Evolutionary conservation across 1,140 invertebrate species (phyloP), one percentile per base, ranked within the genome.

Genomic region (Papilio polyxenes): DNA sequence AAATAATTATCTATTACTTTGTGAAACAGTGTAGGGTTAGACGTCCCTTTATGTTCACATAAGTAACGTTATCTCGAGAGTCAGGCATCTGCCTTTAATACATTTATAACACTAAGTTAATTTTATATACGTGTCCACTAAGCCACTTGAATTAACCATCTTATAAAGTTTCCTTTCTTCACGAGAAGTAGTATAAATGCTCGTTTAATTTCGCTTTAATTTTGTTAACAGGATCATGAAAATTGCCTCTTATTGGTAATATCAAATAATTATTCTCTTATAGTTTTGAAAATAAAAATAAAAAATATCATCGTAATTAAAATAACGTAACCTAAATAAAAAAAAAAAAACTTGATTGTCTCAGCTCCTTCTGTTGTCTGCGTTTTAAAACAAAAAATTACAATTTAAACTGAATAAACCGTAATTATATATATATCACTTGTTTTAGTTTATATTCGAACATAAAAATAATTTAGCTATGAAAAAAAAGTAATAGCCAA

Each of bases 61-160:
- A 65, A 65, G 31, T 65, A 65, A 11, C 62, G 62, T 65, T 65
- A 65, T 65, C 62, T 65, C 20, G 3, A 13, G 62, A 20, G 62
- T 31, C 62, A 65, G 62, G 62, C 62, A 65, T 65, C 62, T 65
- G 62, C 62, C 62, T 65, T 65, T 65, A 4, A 65, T 65, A 65
- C 62, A 65, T 23, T 23, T 65, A 31, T 65, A 31, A 65, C 20
- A 11, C 62, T 9, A 65, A 65, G 62, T 65, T 65, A 65, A 65
- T 65, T 65, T 65, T 23, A 31, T 65, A 23, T 31, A n/a, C 23
- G 23, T 65, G 62, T 65, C 62, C 62, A 65, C 62, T 65, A 65
- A 65, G 20, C 23, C 62, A 31, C 23, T 10, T 10, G 62, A 65
- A 65, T 65, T 65, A 65, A 65, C 62, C 23, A 65, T 23, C 23